Evolutionary conservation across 2,797 vertebrate genomes (phyloP), one percentile per base, ranked within the genome.

Genomic region (Allobates femoralis): DNA sequence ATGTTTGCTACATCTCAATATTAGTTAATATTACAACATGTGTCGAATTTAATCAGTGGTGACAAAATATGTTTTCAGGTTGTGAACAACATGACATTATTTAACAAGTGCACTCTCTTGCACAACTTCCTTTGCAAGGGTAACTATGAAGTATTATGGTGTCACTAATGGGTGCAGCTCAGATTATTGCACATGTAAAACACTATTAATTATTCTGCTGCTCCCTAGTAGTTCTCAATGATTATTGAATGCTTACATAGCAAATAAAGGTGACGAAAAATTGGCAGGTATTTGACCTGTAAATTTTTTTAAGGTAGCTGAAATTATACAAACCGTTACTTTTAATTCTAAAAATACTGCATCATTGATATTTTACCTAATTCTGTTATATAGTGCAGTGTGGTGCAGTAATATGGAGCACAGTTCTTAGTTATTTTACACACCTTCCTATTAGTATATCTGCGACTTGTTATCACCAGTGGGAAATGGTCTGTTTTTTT

Each of bases 61-160:
- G 18, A 37, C 32, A 69, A 69, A 37, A n/a, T 3, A 41, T 41
- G 34, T n/a, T 41, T n/a, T 21, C 23, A 21, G 4, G 23, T n/a
- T 71, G 67, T 71, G 67, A 37, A 69, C 37, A n/a, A 0, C 15
- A 71, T 71, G 37, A n/a, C 67, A 41, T 41, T 41, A n/a, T 0
- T 67, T 32, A 67, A 71, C 30, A 37, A 19, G 51, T 15, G 12
- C 51, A 34, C 18, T 19, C 1, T 37, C 50, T 74, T 81, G 79
- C 64, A 81, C 21, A 86, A 73, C 26, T 86, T 60, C 64, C 84
- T 79, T 56, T 51, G 34, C 55, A 60, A 34, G 2, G 58, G 50
- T 30, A 26, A 56, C 32, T n/a, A 19, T 85, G 84, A 85, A 28
- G 32, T 73, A 62, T 73, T 46, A 46, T 74, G 26, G 66, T 73